Evolutionary conservation across 1,140 invertebrate genomes (phyloP), one percentile per base, ranked within the genome.

Genomic region (Ceratosolen solmsi): DNA sequence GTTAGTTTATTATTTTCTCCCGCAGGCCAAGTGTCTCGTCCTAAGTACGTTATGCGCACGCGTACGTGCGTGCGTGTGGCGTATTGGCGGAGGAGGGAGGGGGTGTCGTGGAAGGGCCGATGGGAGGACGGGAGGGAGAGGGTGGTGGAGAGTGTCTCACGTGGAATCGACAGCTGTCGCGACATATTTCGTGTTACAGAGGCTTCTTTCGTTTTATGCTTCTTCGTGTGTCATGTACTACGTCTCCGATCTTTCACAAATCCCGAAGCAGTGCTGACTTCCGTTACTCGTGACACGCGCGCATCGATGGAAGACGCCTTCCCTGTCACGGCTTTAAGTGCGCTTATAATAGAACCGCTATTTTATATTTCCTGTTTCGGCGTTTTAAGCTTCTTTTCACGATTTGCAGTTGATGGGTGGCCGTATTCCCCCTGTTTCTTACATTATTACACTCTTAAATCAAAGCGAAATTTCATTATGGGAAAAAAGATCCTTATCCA

Each of bases 121-220:
- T 46, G 41, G 60, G 27, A 3, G 58, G 58, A 20, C 27, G 30
- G 17, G 27, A 33, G 7, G 4, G n/a, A n/a, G n/a, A n/a, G 27
- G 25, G 58, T 1, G 54, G 78, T 72, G 41, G 13, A 38, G 51
- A 60, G 56, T 25, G 60, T 56, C 36, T 71, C n/a, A 30, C 65
- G 63, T 70, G 36, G 25, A 80, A 83, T 80, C 78, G 82, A 83
- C 82, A 83, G 82, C 82, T 83, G 82, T 83, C 82, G 65, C 82
- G 78, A 83, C 79, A 65, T 80, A 73, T 83, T 80, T 75, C 73
- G 41, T 76, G 73, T 70, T 46, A 27, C 22, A 27, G 36, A 22
- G 65, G 80, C 82, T 72, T 84, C 79, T 46, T 83, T 82, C 15
- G 9, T 30, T 27, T 36, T 27, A 7, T 36, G 13, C 30, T 15